Evolutionary conservation across 2,113 vertebrate species (phyloP), one percentile per base, ranked within the genome.

Genomic region (Eublepharis macularius): DNA sequence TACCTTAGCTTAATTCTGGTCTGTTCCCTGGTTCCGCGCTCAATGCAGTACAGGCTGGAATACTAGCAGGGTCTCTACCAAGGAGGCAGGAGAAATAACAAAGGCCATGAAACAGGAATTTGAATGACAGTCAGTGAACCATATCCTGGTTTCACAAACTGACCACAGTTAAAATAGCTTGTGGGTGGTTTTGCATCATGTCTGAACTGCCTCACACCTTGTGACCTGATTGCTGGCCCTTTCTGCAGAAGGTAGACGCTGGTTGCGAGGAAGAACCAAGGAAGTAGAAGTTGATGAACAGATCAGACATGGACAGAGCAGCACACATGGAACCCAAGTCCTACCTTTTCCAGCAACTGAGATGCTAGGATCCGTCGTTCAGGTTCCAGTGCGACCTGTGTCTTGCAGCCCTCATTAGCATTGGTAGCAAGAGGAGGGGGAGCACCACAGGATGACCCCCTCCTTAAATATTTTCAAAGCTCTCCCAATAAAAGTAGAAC

Each of bases 401-500:
- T 65, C 57, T 83, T 75, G 45, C 82, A 75, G 75, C 16, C 7
- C 39, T n/a, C 24, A 5, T 77, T 63, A 75, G 51, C 3, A 26
- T 51, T 49, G 43, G 32, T 13, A 82, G 29, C 32, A 13, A 68
- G 32, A 14, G 66, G 66, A 85, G 79, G 89, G 87, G 41, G 34
- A 80, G 21, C 17, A 21, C 83, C 49, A 85, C 87, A 90, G 88
- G 87, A 73, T 69, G 76, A 65, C 36, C 84, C 89, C 65, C 54
- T 89, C 77, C 79, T 90, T 73, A 13, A 65, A 76, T 65, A 39
- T 70, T 45, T 70, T 17, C 36, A 70, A 57, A 36, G 2, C 74
- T 90, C 87, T 6, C 63, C 54, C 14, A 73, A 88, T 84, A 92
- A 88, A 92, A 91, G 79, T 91, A 47, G 7, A 81, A 86, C 88